These are phyloP conservation scores for Caprella mutica DNA, from an alignment of 2,888 invertebrate species.

Conservation along the genomic window DNA sequence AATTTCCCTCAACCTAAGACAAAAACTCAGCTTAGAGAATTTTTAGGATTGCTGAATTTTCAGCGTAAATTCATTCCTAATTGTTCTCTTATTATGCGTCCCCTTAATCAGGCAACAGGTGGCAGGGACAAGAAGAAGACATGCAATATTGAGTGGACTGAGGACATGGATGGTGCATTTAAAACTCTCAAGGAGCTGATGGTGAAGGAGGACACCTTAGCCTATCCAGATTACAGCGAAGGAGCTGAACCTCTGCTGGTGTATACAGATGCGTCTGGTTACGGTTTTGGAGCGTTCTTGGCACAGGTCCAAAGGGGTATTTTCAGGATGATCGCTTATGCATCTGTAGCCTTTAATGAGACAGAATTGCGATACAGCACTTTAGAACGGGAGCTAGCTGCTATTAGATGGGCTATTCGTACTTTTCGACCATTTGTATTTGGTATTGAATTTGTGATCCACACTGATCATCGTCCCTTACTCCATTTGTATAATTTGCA, in stretches of 20 bases:
- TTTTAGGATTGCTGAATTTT: neutral
- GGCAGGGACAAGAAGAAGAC: no score
- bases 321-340: neutral
- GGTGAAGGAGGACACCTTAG: neutral
- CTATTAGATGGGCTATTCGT: neutral
- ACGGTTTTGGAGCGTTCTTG: neutral
- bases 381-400: neutral
- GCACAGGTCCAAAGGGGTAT: neutral
- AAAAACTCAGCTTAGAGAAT: neutral
- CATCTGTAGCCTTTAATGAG: neutral
- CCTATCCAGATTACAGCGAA: neutral
- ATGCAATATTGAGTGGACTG: neutral
- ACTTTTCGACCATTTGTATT: neutral
- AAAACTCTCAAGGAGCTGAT: neutral
- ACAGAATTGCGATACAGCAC: neutral
- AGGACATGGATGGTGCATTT: neutral
- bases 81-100: no score
- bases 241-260: neutral
- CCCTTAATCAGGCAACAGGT: no score
- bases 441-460: neutral
- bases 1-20: neutral
- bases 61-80: neutral
- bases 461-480: neutral
- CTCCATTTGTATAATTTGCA: neutral
- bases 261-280: neutral